Evolutionary conservation across 2,888 invertebrate species (phyloP).

Genomic region (Idaea aversata): DNA sequence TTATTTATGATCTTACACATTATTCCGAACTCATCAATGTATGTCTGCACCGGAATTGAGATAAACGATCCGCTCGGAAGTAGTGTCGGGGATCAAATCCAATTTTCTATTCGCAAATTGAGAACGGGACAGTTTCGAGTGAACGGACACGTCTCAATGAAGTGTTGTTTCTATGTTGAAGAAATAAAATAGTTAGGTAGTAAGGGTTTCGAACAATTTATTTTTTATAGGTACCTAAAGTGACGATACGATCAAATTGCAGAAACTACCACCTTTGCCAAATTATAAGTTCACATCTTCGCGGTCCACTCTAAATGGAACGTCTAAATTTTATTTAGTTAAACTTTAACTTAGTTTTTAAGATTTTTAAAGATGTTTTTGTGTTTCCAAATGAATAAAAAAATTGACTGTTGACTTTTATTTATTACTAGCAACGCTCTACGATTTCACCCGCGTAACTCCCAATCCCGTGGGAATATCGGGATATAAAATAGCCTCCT

Average conservation of each 20-base stretch:
- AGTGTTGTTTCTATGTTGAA: conserved; percentile 31
- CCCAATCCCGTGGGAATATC: too few relatives aligned
- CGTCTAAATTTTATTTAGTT: too few relatives aligned
- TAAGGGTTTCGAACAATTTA: neutral
- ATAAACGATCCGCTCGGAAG: conserved; percentile 59
- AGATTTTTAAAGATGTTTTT: too few relatives aligned
- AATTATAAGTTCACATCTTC: too few relatives aligned
- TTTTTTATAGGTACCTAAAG: neutral
- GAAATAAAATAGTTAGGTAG: neutral
- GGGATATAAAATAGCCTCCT: too few relatives aligned
- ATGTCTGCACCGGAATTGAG: conserved; percentile 60
- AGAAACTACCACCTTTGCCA: too few relatives aligned
- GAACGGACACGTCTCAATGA: conserved; percentile 36
- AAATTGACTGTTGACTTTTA: too few relatives aligned
- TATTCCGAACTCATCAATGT: conserved; percentile 35
- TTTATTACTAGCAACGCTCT: too few relatives aligned
- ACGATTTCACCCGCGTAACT: too few relatives aligned
- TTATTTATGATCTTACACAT: conserved; percentile 45
- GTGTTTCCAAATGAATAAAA: too few relatives aligned
- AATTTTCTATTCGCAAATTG: conserved; percentile 63
- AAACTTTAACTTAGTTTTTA: too few relatives aligned
- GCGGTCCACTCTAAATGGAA: too few relatives aligned
- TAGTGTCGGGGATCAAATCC: conserved; percentile 66
- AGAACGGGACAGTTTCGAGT: conserved; percentile 48
- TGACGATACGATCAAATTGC: neutral